Base-by-base conservation (phyloP, 2,797 vertebrate genomes). In the Melopsittacus undulatus region DNA sequence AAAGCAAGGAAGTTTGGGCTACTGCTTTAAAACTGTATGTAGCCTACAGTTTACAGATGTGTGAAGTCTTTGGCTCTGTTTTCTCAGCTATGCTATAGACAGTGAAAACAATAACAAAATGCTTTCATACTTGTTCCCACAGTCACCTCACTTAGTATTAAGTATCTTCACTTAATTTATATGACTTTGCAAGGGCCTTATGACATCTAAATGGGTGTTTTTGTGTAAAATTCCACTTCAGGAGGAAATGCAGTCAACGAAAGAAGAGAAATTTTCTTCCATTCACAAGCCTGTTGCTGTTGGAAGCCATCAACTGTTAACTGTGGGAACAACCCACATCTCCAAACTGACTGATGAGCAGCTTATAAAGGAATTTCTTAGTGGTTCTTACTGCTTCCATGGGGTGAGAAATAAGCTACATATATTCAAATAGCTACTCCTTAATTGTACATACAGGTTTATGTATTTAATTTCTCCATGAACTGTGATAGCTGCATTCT, bases 311-410 rank as follows among this genome's bases (percentile, higher is more conserved):
- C 96, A 98, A 5, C 95, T 99, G 61, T 96, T 99, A 85, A 99
- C 99, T 1, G 99, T 99, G 82, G 99, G 99, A 90, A 99, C 99
- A 80, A 99, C 99, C 18, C 99, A 99, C 96, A 99, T 99, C 96
- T 99, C 99, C 83, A 99, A 98, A 48, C 56, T 99, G 94, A 99
- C 99, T 0, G 99, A 99, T 21, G 99, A 99, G 72, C 99, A 99
- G 81, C 98, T 99, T 20, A 99, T 99, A 95, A 99, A 99, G 95
- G 99, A 99, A 95, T 99, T 99, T 96, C 98, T 99, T 61, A 99
- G 99, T 62, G 99, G 99, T 54, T 99, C 99, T 3, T 99, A 99
- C 94, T 99, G 99, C 96, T 98, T 99, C 95, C 99, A 99, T 8
- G 99, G 99, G 98, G 99, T 99, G 93, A 99, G 98, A 64, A 91